Conservation (phyloP, 2,113 vertebrate genomes). For the Alethe diademata region DNA sequence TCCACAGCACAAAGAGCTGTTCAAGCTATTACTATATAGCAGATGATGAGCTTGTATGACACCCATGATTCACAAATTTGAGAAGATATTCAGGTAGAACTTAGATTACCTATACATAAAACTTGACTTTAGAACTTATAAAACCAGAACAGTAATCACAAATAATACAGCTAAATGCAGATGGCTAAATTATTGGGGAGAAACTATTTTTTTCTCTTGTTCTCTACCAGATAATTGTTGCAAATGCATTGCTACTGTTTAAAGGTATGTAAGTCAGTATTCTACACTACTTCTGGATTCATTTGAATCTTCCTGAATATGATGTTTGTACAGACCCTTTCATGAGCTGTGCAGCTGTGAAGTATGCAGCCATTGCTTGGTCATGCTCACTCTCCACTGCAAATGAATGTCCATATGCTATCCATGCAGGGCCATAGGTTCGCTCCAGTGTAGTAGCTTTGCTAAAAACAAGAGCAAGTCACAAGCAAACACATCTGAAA, state of each 20-base stretch:
- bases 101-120: background rate
- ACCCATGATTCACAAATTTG: background rate
- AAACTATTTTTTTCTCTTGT: background rate
- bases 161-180: background rate
- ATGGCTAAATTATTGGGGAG: background rate
- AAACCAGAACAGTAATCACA: background rate
- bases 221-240: background rate
- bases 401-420: constrained; percentile 97
- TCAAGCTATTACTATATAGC: background rate
- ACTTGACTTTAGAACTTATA: background rate
- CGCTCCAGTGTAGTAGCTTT: constrained; percentile 96
- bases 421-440: constrained; percentile 96
- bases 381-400: constrained; percentile 98
- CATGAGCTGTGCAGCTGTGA: constrained; percentile 98
- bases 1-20: background rate
- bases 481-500: background rate
- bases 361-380: constrained; percentile 98
- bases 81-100: background rate
- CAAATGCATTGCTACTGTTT: background rate
- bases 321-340: constrained; percentile 84
- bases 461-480: constrained; percentile 67
- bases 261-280: background rate
- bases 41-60: background rate
- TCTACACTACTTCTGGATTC: background rate
- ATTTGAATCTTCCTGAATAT: background rate